Conservation (phyloP, 92 coral and sea anemone genomes). For the Epizoanthus rinbou region DNA sequence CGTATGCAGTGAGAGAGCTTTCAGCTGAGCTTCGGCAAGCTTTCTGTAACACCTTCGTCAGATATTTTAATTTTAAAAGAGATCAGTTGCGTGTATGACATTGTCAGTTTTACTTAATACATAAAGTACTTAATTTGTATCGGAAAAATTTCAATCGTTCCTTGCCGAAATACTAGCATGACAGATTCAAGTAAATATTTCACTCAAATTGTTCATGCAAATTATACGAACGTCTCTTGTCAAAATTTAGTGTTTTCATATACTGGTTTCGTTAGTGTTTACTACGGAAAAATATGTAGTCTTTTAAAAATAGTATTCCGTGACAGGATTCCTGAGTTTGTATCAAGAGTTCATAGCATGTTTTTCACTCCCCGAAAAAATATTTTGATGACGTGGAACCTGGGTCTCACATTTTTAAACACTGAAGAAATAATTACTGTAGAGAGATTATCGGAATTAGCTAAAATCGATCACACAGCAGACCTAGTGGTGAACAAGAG, state of each 20-base stretch:
- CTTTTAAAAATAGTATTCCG: too few relatives aligned
- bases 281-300: background rate
- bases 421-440: constrained; percentile 2
- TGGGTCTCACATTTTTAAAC: background rate
- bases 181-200: background rate
- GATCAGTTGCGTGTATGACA: background rate
- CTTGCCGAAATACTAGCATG: background rate
- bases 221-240: background rate
- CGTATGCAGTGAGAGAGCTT: background rate
- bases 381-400: background rate
- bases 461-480: background rate
- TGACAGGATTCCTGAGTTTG: too few relatives aligned
- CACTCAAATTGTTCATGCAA: background rate
- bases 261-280: background rate
- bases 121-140: background rate
- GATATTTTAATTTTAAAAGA: background rate
- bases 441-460: constrained; percentile 1
- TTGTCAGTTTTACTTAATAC: background rate
- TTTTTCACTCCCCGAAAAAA: too few relatives aligned
- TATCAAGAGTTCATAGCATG: too few relatives aligned
- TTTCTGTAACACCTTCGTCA: constrained; percentile 15
- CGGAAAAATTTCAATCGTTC: background rate
- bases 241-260: background rate
- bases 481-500: background rate
- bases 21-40: constrained; percentile 23